These are phyloP conservation scores for Pseudocheirus occidentalis DNA, from an alignment of 2,797 vertebrate species.

Conservation along the genomic window DNA sequence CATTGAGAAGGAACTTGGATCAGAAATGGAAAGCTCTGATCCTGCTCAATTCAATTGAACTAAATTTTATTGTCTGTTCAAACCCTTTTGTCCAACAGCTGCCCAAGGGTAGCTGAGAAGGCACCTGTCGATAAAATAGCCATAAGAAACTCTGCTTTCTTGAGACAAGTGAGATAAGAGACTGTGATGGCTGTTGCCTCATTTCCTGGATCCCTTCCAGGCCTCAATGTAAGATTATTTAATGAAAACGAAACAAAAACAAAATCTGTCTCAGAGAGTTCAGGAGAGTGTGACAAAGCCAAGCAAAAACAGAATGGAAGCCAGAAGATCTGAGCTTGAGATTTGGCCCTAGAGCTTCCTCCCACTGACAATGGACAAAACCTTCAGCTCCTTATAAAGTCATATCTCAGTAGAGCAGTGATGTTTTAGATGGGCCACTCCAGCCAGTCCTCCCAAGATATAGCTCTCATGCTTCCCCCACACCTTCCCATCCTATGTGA, in stretches of 20 bases:
- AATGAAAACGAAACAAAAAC: neutral
- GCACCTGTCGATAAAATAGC: slow-evolving; percentile 48
- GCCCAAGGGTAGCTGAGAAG: slow-evolving; percentile 28
- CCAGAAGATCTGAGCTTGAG: neutral
- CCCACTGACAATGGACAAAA: neutral
- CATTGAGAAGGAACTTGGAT: slow-evolving; percentile 47
- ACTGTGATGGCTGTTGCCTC: neutral
- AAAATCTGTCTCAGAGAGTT: neutral
- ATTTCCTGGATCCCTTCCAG: slow-evolving; percentile 26
- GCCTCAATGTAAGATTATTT: slow-evolving; percentile 35
- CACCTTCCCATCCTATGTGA: neutral
- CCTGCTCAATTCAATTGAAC: neutral
- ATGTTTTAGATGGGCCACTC: neutral
- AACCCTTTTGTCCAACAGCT: neutral
- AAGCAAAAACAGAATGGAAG: neutral
- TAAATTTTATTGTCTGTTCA: slow-evolving; percentile 20
- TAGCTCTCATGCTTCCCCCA: neutral
- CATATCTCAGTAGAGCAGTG: neutral
- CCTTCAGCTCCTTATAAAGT: neutral
- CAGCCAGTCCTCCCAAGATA: neutral
- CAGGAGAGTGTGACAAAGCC: neutral
- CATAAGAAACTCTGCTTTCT: slow-evolving; percentile 45
- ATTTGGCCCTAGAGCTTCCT: neutral
- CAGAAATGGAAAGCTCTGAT: slow-evolving; percentile 9
- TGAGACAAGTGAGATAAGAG: slow-evolving; percentile 48